phyloP scores from a whole-genome alignment of 2,113 vertebrate genomes.

The Proterorhinus semilunaris region DNA sequence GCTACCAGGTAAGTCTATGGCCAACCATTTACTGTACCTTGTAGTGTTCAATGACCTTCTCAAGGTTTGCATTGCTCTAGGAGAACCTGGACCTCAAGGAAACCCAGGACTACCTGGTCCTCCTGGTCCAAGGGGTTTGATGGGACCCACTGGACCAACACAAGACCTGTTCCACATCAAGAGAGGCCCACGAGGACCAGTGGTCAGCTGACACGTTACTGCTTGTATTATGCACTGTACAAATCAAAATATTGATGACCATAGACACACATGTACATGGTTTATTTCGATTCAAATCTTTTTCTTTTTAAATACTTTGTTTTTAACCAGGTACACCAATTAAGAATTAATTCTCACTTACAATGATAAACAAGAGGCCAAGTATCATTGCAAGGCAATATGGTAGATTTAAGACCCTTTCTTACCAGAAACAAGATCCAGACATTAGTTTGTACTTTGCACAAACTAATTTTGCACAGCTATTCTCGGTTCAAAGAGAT shows the following conservation, averaged over 20 bases:
- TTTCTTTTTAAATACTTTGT: too few species aligned
- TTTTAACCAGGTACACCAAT: too few species aligned
- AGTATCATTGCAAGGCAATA: too few species aligned
- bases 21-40: not conserved
- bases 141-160: slow-evolving; percentile 94
- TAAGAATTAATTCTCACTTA: too few species aligned
- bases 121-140: slow-evolving; percentile 89
- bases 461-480: too few species aligned
- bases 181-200: slow-evolving; percentile 88
- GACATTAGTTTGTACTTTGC: not conserved
- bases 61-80: slow-evolving; percentile 64
- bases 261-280: too few species aligned
- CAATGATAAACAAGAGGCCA: too few species aligned
- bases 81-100: slow-evolving; percentile 86
- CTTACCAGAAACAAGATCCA: too few species aligned
- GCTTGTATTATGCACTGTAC: not conserved
- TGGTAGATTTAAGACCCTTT: too few species aligned
- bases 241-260: too few species aligned
- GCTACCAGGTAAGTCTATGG: slow-evolving; percentile 80
- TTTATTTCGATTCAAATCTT: too few species aligned
- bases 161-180: slow-evolving; percentile 93
- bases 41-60: not conserved
- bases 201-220: slow-evolving; percentile 79
- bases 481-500: slow-evolving; percentile 22
- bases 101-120: slow-evolving; percentile 81